These are phyloP conservation scores for Chloroceryle aenea DNA, from an alignment of 2,113 vertebrate species.

Conservation along the genomic window DNA sequence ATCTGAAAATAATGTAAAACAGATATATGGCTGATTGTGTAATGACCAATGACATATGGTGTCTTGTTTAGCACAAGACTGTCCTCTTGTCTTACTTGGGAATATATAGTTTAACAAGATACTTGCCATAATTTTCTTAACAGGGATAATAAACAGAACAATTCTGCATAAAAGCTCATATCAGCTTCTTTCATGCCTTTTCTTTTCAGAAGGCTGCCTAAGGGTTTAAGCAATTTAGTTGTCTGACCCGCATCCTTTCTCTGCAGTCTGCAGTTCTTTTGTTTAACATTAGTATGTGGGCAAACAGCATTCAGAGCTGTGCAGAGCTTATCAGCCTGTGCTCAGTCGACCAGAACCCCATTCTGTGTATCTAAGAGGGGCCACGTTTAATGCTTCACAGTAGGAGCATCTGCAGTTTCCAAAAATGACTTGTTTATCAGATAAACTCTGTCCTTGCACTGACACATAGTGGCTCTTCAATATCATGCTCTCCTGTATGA, in stretches of 20 bases:
- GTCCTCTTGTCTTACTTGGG: conserved; percentile 68
- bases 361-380: conserved; percentile 82
- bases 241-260: conserved; percentile 82
- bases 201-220: conserved; percentile 84
- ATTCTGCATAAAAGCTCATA: conserved; percentile 84
- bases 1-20: conserved; percentile 65
- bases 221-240: conserved; percentile 87
- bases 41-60: conserved; percentile 72
- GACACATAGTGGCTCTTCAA: conserved; percentile 78
- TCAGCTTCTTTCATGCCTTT: conserved; percentile 82
- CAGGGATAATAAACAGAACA: conserved; percentile 83
- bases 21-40: conserved; percentile 27
- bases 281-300: conserved; percentile 88
- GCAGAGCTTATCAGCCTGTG: conserved; percentile 82
- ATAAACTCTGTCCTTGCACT: conserved; percentile 82
- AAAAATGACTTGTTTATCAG: conserved; percentile 86
- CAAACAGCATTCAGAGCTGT: conserved; percentile 85
- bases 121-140: conserved; percentile 81
- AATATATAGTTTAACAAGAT: conserved; percentile 76
- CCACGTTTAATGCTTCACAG: conserved; percentile 82
- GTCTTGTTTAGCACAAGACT: conserved; percentile 62
- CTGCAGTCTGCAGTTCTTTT: conserved; percentile 84
- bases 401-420: conserved; percentile 80
- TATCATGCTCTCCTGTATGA: conserved; percentile 70
- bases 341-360: conserved; percentile 83